phyloP scores from a whole-genome alignment of 2,113 vertebrate genomes.

The Eurypyga helias region DNA sequence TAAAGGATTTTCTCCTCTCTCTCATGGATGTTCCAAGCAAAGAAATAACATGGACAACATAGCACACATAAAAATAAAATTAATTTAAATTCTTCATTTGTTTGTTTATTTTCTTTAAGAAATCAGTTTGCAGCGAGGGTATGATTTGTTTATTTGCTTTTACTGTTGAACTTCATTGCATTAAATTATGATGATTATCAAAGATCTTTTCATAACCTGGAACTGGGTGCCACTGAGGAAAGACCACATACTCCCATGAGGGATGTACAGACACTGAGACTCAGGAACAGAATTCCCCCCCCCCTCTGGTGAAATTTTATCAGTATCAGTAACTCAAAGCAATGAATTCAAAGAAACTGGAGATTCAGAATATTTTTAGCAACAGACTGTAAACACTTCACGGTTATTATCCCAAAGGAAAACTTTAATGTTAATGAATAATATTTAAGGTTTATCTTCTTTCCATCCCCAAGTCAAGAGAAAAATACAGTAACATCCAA shows the following conservation, averaged over 20 bases:
- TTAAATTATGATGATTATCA: not conserved
- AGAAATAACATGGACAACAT: not conserved
- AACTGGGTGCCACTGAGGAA: not conserved
- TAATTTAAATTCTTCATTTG: not conserved
- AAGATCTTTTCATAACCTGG: not conserved
- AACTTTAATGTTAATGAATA: not conserved
- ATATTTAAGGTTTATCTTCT: not conserved
- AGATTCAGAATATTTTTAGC: not conserved
- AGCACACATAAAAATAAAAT: not conserved
- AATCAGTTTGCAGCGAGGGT: not conserved
- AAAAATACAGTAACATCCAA: not conserved
- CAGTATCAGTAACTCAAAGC: not conserved
- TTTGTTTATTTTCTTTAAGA: not conserved
- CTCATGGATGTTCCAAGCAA: not conserved
- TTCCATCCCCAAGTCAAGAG: accelerated
- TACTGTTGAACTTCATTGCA: not conserved
- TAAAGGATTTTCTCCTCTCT: not conserved
- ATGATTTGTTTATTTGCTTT: not conserved
- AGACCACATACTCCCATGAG: accelerated
- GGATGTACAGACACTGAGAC: accelerated
- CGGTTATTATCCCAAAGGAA: not conserved
- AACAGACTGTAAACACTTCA: not conserved
- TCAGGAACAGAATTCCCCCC: not conserved
- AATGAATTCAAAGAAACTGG: not conserved
- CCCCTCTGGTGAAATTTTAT: not conserved